These are phyloP conservation scores for Axis porcinus DNA, from an alignment of 2,113 vertebrate species.

Conservation along the genomic window DNA sequence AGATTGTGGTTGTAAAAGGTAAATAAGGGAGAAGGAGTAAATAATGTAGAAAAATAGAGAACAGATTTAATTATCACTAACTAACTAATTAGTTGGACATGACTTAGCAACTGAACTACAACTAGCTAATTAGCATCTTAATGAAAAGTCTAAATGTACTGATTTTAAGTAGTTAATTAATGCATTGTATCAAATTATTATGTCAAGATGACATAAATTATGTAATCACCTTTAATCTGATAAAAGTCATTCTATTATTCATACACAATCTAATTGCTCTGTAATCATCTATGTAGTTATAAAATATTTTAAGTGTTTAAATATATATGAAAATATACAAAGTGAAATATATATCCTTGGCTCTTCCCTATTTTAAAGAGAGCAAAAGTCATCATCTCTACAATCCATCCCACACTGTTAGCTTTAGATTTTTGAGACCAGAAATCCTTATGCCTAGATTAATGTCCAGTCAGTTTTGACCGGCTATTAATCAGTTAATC, in stretches of 20 bases:
- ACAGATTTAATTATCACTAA: background rate
- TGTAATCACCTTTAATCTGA: background rate
- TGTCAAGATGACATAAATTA: background rate
- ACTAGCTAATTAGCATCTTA: background rate
- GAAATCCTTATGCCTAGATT: background rate
- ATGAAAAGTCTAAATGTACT: background rate
- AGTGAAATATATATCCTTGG: background rate
- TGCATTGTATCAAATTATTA: background rate
- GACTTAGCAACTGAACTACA: background rate
- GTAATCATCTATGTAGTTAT: background rate
- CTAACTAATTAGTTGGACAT: background rate
- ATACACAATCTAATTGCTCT: background rate
- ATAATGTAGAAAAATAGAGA: background rate
- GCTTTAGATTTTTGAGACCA: background rate
- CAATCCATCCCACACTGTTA: background rate
- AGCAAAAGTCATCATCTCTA: background rate
- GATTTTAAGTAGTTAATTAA: background rate
- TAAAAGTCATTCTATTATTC: background rate
- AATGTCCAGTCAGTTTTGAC: background rate
- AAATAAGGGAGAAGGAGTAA: background rate
- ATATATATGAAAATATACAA: background rate
- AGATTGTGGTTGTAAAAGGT: background rate
- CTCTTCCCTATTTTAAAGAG: background rate
- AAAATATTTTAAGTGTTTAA: background rate
- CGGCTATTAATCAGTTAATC: background rate